Evolutionary conservation across 2,113 vertebrate species (phyloP), one percentile per base, ranked within the genome.

Genomic region (Coreoperca whiteheadi): DNA sequence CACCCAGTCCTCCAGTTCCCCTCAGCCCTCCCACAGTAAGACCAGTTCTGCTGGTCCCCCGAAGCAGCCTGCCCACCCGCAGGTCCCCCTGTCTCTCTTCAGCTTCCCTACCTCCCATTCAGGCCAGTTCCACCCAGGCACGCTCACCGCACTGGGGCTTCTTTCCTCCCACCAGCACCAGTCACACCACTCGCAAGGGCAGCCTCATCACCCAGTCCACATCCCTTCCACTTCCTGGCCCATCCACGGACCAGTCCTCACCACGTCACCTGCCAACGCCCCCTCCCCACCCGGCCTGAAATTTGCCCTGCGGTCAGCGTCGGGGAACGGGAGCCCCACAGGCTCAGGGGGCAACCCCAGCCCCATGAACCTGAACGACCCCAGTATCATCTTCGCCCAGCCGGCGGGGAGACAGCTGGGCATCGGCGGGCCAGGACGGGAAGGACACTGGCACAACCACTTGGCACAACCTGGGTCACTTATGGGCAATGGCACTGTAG

Each of bases 311-410:
- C 96, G 95, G 67, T 94, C 96, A 28, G 84, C 82, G 0, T 69
- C 93, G 0, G 91, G 91, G 14, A 91, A 78, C 1, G 89, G 94
- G 87, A 93, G 81, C n/a, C 83, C 92, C 77, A 92, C 94, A 46
- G 93, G 95, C 88, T 81, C 93, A n/a, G 90, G 93, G 67, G 94
- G 94, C 81, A 96, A 89, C 92, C 93, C 95, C 81, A 94, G 91
- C 93, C 95, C 94, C 87, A 94, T 99, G 94, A 97, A 96, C 95
- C 95, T 99, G 88, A 99, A 99, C 34, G 98, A 99, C 95, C 98
- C 98, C 90, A 99, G 98, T 95, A 99, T 99, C 95, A 99, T 99
- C 93, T 99, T 99, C 79, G 98, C 98, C 89, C 98, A 99, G 94
- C 98, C 97, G 81, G 96, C 97, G 77, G 97, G 95, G 89, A 96